Base-by-base conservation (phyloP, 2,797 vertebrate genomes). In the Galago senegalensis region DNA sequence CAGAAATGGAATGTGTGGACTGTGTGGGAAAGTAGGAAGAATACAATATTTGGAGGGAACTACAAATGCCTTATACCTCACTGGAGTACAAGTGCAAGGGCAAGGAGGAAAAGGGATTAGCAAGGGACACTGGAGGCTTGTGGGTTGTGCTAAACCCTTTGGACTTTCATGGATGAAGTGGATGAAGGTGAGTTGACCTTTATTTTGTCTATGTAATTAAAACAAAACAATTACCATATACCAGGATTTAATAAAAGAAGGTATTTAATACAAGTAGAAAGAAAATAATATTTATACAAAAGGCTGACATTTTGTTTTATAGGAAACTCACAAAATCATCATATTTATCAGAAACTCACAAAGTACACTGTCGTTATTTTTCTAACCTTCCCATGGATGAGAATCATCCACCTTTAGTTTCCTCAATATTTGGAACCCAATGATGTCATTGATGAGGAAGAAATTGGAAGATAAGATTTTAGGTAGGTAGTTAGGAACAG, bases 211-310 rank as follows among this genome's bases (percentile, higher is more conserved):
- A 29, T 3, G 31, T 49, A 76, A n/a, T 87, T 72, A 31, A 60
- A 87, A 85, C 16, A 80, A 79, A 84, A 69, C 8, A 37, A 18
- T 81, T 17, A 79, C 12, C 49, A 89, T 61, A 58, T 63, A 65
- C 7, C 25, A 89, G 25, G 61, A 82, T 72, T 88, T 77, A 18
- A 89, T 58, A 73, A 89, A 93, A 82, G 31, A 84, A 87, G n/a
- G 1, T 65, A 88, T 91, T 67, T 85, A 53, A 92, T 21, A 90
- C 7, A 49, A 75, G 40, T 11, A 70, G 65, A 87, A 89, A 86
- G 49, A 31, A 79, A 89, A 81, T 69, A 29, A 77, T 89, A 53
- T 79, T 13, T 2, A 34, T 77, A 93, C 13, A 10, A 70, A 94
- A 87, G 49, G 3, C 21, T 40, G 70, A 49, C 18, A 16, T 31